These are phyloP conservation scores for Erpornis zantholeuca DNA, from an alignment of 2,113 vertebrate species.

Conservation along the genomic window DNA sequence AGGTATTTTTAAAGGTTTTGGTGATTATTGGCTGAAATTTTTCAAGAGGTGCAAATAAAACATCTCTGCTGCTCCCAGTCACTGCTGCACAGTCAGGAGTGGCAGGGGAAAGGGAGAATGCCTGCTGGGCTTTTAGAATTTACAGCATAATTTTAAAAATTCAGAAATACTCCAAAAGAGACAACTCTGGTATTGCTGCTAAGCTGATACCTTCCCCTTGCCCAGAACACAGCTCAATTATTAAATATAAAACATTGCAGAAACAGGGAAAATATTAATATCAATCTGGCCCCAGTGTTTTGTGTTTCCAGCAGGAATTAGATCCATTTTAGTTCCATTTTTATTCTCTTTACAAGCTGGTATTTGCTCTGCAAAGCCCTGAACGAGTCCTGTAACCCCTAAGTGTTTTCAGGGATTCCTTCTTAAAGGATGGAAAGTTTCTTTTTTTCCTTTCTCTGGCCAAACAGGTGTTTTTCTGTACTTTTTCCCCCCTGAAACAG, in stretches of 20 bases:
- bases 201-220: neutral
- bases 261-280: neutral
- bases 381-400: neutral
- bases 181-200: neutral
- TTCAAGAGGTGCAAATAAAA: neutral
- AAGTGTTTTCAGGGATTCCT: neutral
- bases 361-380: neutral
- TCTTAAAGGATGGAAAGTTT: neutral
- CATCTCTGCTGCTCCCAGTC: neutral
- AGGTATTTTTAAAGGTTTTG: neutral
- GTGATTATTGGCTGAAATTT: neutral
- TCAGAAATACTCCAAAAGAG: neutral
- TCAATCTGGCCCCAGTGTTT: neutral
- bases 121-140: neutral
- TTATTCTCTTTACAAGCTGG: neutral
- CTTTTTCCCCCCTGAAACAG: neutral
- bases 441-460: neutral
- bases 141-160: neutral
- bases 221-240: neutral
- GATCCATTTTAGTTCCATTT: neutral
- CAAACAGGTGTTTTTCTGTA: neutral
- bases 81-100: neutral
- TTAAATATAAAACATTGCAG: too few species aligned
- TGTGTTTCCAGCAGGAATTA: neutral
- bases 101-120: accelerated